Percentiles rank a stretch among this genome's conserved stretches.
Evolutionary conservation across 2,797 vertebrate genomes (phyloP).

Genomic region (Notolepis coatsorum): DNA sequence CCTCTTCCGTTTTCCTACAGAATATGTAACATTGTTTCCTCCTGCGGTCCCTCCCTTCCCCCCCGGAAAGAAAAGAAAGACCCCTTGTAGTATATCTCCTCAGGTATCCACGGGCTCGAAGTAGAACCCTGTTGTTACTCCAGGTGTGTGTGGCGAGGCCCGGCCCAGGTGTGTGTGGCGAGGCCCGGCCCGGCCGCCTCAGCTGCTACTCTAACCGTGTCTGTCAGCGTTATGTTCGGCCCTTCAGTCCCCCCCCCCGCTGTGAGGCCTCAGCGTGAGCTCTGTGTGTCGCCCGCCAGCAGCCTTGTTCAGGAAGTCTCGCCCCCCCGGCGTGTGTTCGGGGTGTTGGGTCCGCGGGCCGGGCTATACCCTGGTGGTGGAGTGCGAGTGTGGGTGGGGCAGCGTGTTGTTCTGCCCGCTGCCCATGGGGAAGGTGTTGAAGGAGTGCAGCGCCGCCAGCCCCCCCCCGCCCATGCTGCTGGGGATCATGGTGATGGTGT

Average conservation of each 20-base stretch:
- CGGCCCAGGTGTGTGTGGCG: constrained; percentile 49
- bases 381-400: constrained; percentile 97
- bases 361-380: constrained; percentile 99
- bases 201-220: constrained; percentile 51
- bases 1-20: constrained; percentile 61
- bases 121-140: constrained; percentile 64
- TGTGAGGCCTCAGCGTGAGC: constrained; percentile 23
- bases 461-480: constrained; percentile 96
- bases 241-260: constrained; percentile 50
- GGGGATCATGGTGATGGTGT: constrained; percentile 99
- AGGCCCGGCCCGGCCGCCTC: constrained; percentile 57
- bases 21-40: too few species aligned
- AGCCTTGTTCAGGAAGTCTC: constrained; percentile 38
- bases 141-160: constrained; percentile 49
- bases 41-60: too few species aligned
- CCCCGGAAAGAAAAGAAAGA: constrained; percentile 32
- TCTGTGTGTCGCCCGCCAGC: constrained; percentile 41
- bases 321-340: constrained; percentile 20
- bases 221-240: constrained; percentile 48
- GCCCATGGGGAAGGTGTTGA: constrained; percentile 94
- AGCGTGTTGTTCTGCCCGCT: constrained; percentile 98
- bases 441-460: constrained; percentile 95
- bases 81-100: constrained; percentile 65
- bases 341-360: not conserved
- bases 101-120: constrained; percentile 60